These are phyloP conservation scores for Piaya cayana DNA, from an alignment of 2,113 vertebrate genomes.

Conservation along the genomic window DNA sequence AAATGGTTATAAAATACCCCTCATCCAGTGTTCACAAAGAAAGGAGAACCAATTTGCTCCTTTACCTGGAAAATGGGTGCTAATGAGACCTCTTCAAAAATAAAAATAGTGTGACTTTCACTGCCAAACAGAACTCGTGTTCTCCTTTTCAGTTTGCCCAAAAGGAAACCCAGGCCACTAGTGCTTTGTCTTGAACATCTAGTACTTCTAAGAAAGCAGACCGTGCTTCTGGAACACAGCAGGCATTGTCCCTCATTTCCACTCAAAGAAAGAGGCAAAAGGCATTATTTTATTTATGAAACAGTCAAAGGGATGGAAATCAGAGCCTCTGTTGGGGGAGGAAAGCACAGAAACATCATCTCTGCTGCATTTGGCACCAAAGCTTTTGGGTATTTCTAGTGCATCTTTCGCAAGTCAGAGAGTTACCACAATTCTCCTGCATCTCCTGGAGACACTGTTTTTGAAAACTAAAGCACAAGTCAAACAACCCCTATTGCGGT, in stretches of 20 bases:
- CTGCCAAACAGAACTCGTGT: not conserved
- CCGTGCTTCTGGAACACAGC: not conserved
- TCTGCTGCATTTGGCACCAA: not conserved
- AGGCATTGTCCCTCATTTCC: not conserved
- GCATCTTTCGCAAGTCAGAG: not conserved
- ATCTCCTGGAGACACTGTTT: not conserved
- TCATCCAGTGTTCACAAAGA: not conserved
- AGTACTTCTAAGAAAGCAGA: not conserved
- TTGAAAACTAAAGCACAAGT: not conserved
- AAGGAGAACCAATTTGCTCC: not conserved
- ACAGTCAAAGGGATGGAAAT: not conserved
- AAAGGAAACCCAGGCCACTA: not conserved
- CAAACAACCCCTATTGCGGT: not conserved
- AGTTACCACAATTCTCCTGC: not conserved
- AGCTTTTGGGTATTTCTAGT: not conserved
- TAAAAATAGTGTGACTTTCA: not conserved
- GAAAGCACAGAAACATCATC: not conserved
- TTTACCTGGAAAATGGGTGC: not conserved
- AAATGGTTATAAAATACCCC: not conserved
- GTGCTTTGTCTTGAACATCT: not conserved
- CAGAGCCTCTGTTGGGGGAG: not conserved
- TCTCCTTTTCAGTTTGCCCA: not conserved
- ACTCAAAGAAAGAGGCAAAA: not conserved
- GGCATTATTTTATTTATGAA: not conserved
- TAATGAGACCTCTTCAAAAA: not conserved